A percentile compares a stretch with the other conserved stretches of the same genome.
phyloP scores from a whole-genome alignment of 2,888 invertebrate species.

The Orgyia antiqua region DNA sequence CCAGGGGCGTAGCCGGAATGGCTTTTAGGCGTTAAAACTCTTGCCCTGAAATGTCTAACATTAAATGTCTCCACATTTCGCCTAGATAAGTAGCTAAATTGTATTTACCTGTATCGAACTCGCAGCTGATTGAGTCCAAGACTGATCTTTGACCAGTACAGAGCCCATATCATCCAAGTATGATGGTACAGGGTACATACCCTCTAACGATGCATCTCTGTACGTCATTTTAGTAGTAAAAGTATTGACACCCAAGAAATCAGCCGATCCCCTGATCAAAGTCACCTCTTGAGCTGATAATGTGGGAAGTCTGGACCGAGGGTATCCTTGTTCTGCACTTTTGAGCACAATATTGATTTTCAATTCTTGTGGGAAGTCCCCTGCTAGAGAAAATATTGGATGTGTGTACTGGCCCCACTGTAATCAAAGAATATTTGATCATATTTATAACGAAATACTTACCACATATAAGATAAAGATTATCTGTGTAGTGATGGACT shows the following conservation, averaged over 20 bases:
- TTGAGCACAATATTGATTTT: slow-evolving; percentile 71
- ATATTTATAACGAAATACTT: too few species aligned
- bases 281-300: slow-evolving; percentile 77
- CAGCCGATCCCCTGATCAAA: slow-evolving; percentile 78
- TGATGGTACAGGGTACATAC: slow-evolving; percentile 54
- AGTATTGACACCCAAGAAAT: slow-evolving; percentile 83
- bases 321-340: slow-evolving; percentile 77
- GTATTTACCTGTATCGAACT: slow-evolving; percentile 57
- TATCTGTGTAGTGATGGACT: too few species aligned
- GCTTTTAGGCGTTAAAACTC: too few species aligned
- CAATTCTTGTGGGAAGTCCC: slow-evolving; percentile 80
- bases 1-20: too few species aligned
- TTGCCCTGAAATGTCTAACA: too few species aligned
- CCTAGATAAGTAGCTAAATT: too few species aligned
- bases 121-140: slow-evolving; percentile 46
- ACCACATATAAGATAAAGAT: too few species aligned
- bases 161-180: slow-evolving; percentile 52
- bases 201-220: slow-evolving; percentile 48
- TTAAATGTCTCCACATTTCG: too few species aligned
- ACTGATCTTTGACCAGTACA: slow-evolving; percentile 39
- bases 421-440: too few species aligned
- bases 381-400: slow-evolving; percentile 69
- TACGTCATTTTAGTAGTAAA: slow-evolving; percentile 74
- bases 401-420: slow-evolving; percentile 65
- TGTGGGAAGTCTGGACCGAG: slow-evolving; percentile 75